phyloP scores from a whole-genome alignment of 2,113 vertebrate species.

The Zapus hudsonius region DNA sequence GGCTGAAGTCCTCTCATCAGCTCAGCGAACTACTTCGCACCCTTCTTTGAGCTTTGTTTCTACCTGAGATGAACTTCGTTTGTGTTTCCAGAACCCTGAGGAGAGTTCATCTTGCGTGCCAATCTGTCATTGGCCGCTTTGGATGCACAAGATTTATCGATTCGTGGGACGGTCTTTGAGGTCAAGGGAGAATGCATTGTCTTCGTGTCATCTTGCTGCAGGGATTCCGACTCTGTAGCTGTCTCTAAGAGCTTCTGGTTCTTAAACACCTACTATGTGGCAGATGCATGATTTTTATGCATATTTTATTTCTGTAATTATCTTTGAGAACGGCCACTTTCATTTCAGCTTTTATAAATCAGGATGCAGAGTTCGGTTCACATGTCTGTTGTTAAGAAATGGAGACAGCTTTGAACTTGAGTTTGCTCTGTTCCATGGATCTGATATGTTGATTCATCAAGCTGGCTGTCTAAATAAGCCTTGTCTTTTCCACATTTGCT shows the following conservation, averaged over 20 bases:
- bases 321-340: not conserved
- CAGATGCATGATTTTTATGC: not conserved
- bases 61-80: not conserved
- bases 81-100: not conserved
- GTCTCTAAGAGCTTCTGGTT: not conserved
- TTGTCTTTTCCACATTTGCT: constrained; percentile 55
- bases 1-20: not conserved
- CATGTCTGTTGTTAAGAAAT: not conserved
- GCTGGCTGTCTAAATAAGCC: constrained; percentile 39
- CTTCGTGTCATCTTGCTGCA: not conserved
- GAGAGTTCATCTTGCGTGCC: not conserved
- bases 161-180: not conserved
- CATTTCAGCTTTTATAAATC: constrained; percentile 37
- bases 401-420: not conserved
- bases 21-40: not conserved
- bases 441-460: constrained; percentile 18
- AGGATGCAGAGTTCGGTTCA: not conserved
- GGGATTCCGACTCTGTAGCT: not conserved
- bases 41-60: not conserved
- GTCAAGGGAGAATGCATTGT: not conserved
- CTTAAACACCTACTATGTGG: not conserved
- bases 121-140: not conserved
- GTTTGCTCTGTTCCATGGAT: not conserved
- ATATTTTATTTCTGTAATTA: not conserved
- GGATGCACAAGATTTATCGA: not conserved